phyloP scores from a whole-genome alignment of 92 coral and sea anemone genomes.

The Epizoanthus illoricatus region DNA sequence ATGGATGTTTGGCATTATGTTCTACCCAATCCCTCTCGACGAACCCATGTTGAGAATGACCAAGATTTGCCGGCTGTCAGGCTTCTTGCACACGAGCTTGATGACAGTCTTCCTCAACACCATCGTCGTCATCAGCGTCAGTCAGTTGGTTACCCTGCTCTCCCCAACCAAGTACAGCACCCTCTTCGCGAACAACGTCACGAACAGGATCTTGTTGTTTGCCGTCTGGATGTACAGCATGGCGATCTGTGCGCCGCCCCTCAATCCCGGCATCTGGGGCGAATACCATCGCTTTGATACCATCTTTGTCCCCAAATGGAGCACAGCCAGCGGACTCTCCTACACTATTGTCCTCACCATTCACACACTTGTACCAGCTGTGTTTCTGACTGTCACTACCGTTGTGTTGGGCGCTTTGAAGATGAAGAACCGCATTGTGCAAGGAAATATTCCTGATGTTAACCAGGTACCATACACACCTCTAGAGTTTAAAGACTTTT shows the following conservation, averaged over 20 bases:
- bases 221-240: conserved; percentile 31
- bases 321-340: background rate
- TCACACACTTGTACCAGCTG: conserved; percentile 12
- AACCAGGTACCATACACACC: background rate
- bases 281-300: conserved; percentile 22
- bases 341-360: background rate
- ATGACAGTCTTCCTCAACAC: conserved; percentile 21
- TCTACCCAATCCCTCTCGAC: background rate
- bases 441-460: background rate
- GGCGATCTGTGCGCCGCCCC: conserved; percentile 16
- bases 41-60: background rate
- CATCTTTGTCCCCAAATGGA: background rate
- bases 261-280: conserved; percentile 22
- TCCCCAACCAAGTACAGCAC: background rate
- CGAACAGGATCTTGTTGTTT: conserved; percentile 1
- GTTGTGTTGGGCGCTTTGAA: background rate
- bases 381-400: background rate
- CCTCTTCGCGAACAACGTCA: conserved; percentile 8
- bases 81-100: conserved; percentile 3
- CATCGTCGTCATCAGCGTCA: conserved; percentile 1
- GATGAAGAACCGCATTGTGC: conserved; percentile 1
- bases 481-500: too few species aligned
- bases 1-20: background rate
- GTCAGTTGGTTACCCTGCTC: conserved; percentile 10
- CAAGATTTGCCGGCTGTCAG: background rate